Evolutionary conservation across 2,113 vertebrate species (phyloP), one percentile per base, ranked within the genome.

Genomic region (Cavia porcellus): DNA sequence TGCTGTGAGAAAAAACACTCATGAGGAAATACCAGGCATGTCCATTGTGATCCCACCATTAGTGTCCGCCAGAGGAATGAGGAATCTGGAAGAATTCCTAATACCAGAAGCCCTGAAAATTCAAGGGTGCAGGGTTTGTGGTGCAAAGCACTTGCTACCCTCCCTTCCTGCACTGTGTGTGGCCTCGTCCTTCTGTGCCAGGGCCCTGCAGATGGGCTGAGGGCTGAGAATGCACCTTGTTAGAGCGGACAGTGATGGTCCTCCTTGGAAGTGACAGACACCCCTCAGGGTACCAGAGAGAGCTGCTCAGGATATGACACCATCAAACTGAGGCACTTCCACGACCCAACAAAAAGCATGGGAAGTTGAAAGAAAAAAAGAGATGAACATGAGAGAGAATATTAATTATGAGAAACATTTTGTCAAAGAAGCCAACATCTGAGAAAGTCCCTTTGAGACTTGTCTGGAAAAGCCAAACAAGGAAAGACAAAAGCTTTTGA

Each of bases 151-250:
- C 24, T 20, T 25, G 4, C 13, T 10, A 17, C 14, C 20, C 19
- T 35, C 3, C 35, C 25, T 35, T 1, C 35, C 5, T 42, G 24
- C 1, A 7, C 13, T 32, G 24, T n/a, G 24, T 1, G 24, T 13
- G 5, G 10, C 30, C 25, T 80, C 47, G 30, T 17, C 38, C 24
- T 35, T 42, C 55, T 62, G 12, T 1, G 20, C 24, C 3, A 1
- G 47, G 25, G 15, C 32, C 64, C 30, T 52, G 42, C 32, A 80
- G 61, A 35, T 61, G 28, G 82, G 11, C 57, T 24, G 42, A 68
- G 24, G 55, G 42, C 35, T 25, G 28, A 84, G 45, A 52, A 42
- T 35, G n/a, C 2, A 9, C 1, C 24, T 32, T 75, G 28, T 57
- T 32, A 59, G 30, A 55, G 87, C 28, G 52, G 1, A 7, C 11